These are phyloP conservation scores for Rhinoptilus africanus DNA, from an alignment of 2,113 vertebrate genomes.

Conservation along the genomic window DNA sequence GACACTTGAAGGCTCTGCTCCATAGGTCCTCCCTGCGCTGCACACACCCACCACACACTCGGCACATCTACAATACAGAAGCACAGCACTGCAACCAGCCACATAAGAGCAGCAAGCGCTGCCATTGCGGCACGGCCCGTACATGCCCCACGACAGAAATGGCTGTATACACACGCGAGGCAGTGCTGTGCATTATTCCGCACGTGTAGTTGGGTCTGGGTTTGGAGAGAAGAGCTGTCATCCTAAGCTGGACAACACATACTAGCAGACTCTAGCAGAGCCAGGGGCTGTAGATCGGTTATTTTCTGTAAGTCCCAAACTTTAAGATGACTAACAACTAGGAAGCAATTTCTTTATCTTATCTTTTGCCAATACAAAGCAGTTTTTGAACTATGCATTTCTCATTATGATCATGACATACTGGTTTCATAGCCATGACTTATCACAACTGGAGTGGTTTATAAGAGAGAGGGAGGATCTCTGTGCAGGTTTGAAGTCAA, in stretches of 20 bases:
- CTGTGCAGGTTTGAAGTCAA: background rate
- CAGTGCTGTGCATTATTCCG: background rate
- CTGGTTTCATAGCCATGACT: background rate
- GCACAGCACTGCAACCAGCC: background rate
- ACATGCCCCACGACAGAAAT: fast-evolving
- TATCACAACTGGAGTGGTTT: background rate
- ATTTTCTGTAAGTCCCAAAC: background rate
- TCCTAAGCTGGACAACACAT: background rate
- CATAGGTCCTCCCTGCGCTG: background rate
- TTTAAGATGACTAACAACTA: background rate
- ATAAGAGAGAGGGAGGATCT: background rate
- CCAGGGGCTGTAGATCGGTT: background rate
- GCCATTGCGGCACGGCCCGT: background rate
- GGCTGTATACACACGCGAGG: background rate
- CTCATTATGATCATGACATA: background rate
- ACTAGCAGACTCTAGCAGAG: background rate
- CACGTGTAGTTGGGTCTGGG: background rate
- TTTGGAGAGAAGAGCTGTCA: background rate
- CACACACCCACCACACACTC: background rate
- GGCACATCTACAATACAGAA: background rate
- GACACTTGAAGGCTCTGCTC: background rate
- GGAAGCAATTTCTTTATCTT: background rate
- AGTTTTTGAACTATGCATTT: background rate
- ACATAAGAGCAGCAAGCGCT: fast-evolving
- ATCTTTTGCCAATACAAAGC: background rate